Conservation (phyloP, 2,888 invertebrate species). For the Dicyrtomina minuta region DNA sequence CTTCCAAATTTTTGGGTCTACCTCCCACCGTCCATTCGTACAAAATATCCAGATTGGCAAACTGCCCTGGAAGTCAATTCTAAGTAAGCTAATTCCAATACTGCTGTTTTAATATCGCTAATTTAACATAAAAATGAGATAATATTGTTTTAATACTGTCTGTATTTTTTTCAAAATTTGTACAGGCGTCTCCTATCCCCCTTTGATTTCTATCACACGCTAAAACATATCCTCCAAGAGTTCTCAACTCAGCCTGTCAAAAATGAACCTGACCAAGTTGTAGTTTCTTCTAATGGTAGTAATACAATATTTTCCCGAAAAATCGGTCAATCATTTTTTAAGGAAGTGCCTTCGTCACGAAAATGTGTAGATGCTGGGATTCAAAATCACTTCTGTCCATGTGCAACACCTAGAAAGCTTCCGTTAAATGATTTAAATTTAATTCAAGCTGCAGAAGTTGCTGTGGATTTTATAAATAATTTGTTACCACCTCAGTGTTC, state of each 20-base stretch:
- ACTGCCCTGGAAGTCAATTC: conserved; percentile 39
- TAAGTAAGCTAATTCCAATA: too few species aligned
- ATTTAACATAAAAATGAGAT: background rate
- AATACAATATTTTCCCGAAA: conserved; percentile 6
- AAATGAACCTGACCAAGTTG: conserved; percentile 24
- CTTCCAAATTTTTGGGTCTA: conserved; percentile 48
- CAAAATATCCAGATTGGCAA: conserved; percentile 35
- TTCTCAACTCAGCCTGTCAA: conserved; percentile 24
- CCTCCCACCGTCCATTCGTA: conserved; percentile 35
- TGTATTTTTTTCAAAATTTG: too few species aligned
- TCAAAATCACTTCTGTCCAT: conserved; percentile 43
- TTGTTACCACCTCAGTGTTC: conserved; percentile 40
- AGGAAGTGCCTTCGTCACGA: conserved; percentile 35
- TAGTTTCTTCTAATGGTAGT: conserved; percentile 8
- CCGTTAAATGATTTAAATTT: conserved; percentile 24
- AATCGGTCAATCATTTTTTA: conserved; percentile 40
- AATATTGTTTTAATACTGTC: too few species aligned
- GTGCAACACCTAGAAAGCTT: conserved; percentile 39
- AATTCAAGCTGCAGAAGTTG: conserved; percentile 30
- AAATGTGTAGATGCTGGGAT: conserved; percentile 45
- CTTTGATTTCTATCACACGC: conserved; percentile 44
- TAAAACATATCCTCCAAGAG: conserved; percentile 39
- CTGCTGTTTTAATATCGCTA: too few species aligned
- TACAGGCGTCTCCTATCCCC: conserved; percentile 43
- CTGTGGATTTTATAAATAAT: conserved; percentile 36